phyloP scores from a whole-genome alignment of 2,888 invertebrate genomes.

The Axea sp. region DNA sequence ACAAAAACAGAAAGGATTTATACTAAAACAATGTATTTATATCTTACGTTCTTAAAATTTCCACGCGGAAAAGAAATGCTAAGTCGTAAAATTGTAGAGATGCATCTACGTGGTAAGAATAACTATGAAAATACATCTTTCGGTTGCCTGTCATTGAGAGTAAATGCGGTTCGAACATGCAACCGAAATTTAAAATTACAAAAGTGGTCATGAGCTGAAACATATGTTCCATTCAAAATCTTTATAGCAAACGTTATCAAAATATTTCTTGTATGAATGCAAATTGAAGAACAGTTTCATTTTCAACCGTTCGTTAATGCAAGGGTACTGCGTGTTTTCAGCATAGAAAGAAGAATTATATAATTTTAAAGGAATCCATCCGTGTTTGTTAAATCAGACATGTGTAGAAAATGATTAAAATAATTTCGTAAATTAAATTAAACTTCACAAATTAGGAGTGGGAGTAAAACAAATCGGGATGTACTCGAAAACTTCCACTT shows the following conservation, averaged over 20 bases:
- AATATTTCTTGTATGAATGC: too few species aligned
- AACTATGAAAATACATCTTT: slow-evolving; percentile 41
- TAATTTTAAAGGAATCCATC: slow-evolving; percentile 3
- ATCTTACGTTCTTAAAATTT: too few species aligned
- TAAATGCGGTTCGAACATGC: slow-evolving; percentile 27
- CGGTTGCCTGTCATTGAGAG: slow-evolving; percentile 16
- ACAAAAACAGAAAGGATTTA: too few species aligned
- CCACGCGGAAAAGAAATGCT: slow-evolving; percentile 9
- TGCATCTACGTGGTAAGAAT: slow-evolving; percentile 67
- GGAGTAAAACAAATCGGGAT: not conserved
- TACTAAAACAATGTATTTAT: too few species aligned
- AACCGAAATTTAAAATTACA: slow-evolving; percentile 30
- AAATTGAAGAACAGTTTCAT: too few species aligned
- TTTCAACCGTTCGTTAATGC: too few species aligned
- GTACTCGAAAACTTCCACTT: too few species aligned
- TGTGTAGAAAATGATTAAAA: not conserved
- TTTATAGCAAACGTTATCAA: too few species aligned
- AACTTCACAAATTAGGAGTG: not conserved
- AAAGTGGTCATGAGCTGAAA: slow-evolving; percentile 4
- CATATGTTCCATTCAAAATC: not conserved
- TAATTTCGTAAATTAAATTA: slow-evolving; percentile 7
- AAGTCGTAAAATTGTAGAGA: slow-evolving; percentile 67
- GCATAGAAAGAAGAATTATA: too few species aligned
- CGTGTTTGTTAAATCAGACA: not conserved
- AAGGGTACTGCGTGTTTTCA: too few species aligned